Evolutionary conservation across 2,888 invertebrate species (phyloP), one percentile per base, ranked within the genome.

Genomic region (Caenorhabditis macrosperma): DNA sequence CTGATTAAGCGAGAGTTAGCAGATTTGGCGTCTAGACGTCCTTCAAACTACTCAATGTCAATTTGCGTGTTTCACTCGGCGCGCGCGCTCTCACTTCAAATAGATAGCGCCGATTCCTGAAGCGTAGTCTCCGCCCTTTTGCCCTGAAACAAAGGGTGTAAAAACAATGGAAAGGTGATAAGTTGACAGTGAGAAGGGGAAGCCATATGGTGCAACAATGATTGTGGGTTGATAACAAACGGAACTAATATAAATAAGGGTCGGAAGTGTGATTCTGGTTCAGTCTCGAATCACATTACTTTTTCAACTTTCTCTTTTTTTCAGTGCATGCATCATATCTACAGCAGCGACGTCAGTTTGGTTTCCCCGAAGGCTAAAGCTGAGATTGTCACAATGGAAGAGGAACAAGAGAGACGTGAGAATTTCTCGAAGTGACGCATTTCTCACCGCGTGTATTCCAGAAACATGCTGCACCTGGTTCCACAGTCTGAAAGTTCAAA

Each of bases 161-260:
- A 78, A 71, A 78, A 78, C 78, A 78, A 74, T 52, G 46, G 30
- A 17, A 26, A 54, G 48, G 48, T 15, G 64, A 74, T 74, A 64
- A 74, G 57, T 59, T 74, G 74, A 75, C 74, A 75, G 52, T 57
- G 63, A 38, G 63, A 44, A 33, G 55, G 80, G 41, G 60, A 61
- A 68, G 63, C 60, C 81, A 81, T 81, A 81, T 81, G 81, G 81
- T 81, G 81, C 81, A 81, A 81, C 76, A 76, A 67, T 81, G 81
- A 81, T 79, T 35, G 30, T 48, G 6, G 22, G 17, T 22, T 80
- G 80, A 80, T 80, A 80, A 80, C 55, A 15, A 22, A 33, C 38
- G n/a, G 54, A 67, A 71, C 55, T 50, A 61, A 69, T 79, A 75
- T 64, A 63, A 79, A 75, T 60, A 68, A 6, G 54, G 9, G 50